These are phyloP conservation scores for Drymodes brunneopygia DNA, from an alignment of 2,113 vertebrate genomes.

Conservation along the genomic window DNA sequence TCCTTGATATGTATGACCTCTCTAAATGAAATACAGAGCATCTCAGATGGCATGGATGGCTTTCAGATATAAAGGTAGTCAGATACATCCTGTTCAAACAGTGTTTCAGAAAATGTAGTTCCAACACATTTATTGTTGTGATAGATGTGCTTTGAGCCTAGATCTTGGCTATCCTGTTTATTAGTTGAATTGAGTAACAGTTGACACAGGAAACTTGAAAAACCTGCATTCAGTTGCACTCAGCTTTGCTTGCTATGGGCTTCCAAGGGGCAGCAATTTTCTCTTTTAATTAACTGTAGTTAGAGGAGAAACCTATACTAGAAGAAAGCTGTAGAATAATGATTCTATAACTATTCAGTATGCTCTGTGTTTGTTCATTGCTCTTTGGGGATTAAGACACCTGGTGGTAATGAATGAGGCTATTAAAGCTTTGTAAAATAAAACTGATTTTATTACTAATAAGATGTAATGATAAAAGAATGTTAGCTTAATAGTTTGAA, in stretches of 20 bases:
- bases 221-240: background rate
- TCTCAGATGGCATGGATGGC: background rate
- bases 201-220: background rate
- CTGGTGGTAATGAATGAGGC: background rate
- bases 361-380: background rate
- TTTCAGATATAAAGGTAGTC: background rate
- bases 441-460: background rate
- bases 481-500: background rate
- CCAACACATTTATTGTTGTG: background rate
- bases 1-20: background rate
- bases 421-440: slow-evolving; percentile 7
- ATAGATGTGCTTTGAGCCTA: background rate
- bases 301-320: background rate
- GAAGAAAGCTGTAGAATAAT: background rate
- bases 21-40: background rate
- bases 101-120: background rate
- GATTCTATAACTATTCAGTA: background rate
- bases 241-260: background rate
- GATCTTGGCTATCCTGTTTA: background rate
- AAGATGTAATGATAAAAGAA: background rate
- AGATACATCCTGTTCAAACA: background rate
- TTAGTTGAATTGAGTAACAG: background rate
- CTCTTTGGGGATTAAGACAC: background rate
- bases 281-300: background rate
- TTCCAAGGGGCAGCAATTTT: background rate